Evolutionary conservation across 2,113 vertebrate species (phyloP), one percentile per base, ranked within the genome.

Genomic region (Zapus hudsonius): DNA sequence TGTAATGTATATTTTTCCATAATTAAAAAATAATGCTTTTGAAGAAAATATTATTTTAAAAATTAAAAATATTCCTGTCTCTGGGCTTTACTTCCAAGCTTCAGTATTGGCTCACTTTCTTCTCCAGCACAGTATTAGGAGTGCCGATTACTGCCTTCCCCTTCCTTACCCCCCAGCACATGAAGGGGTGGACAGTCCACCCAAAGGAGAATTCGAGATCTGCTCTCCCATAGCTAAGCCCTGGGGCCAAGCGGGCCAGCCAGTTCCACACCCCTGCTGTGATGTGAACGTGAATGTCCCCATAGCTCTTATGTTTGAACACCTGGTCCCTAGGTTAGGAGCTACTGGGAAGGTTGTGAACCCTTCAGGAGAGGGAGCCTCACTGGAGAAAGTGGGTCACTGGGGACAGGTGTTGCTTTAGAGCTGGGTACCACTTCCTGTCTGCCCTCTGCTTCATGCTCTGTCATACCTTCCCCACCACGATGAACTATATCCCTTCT

Each of bases 1-100:
- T n/a, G 8, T 87, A n/a, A 59, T 74, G 22, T 63, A 38, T 87
- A 74, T 74, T 74, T 87, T 74, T 63, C 38, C 20, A 44, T 38
- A 87, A 87, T 87, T 74, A 73, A 73, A 73, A 6, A 36, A 29
- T 40, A 83, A 79, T 67, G 55, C 87, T 74, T 76, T 47, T 88
- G 23, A 91, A 12, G 7, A 57, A 36, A 55, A 52, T 76, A 27
- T 66, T n/a, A n/a, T n/a, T n/a, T 47, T 47, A 47, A 47, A 12
- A 47, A 47, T 47, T 47, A 91, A 89, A 27, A 84, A 87, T 76
- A 38, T 47, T 44, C 31, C n/a, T 69, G 9, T 23, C 84, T 7
- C 29, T 84, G 25, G 67, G 66, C 12, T 87, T 90, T 87, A 29
- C 17, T 87, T 80, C 61, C 40, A 52, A 89, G 66, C 44, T 69